Evolutionary conservation across 2,888 invertebrate species (phyloP), one percentile per base, ranked within the genome.

Genomic region (Tetranychus truncatus): DNA sequence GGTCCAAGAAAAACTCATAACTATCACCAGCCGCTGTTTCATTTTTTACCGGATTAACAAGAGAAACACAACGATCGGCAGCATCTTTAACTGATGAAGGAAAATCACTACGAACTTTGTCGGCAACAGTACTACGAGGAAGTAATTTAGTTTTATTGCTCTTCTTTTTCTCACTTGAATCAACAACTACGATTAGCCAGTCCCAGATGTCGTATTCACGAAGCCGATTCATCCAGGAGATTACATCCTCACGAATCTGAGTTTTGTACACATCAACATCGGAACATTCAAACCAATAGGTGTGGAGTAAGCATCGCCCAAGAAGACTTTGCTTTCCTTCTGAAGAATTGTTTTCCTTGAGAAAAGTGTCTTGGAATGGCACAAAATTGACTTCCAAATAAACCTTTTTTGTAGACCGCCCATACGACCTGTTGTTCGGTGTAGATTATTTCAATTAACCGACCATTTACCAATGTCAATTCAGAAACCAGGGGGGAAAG

Each of bases 41-140:
- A 45, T 89, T 88, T 81, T 91, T 91, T 21, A 91, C 88, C 75
- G 95, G 94, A 85, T 95, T 95, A 81, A 92, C 88, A 73, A 95
- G 89, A 74, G 92, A 90, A 80, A 95, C 87, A 84, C 94, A 95
- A 20, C 66, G 55, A 24, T 75, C 75, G 8, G 24, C 21, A 55
- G 45, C 44, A 66, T 66, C 20, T 34, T 75, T 75, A n/a, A 72
- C 65, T 11, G 44, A 44, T 21, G 44, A 34, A 4, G 91, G 92
- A 86, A 95, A 95, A 83, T 96, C 96, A 80, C 89, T 89, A 80
- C 91, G 90, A 78, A 96, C 91, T 86, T 94, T 95, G 83, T 96
- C 95, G 80, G 93, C 84, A 34, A 96, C 95, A 3, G 95, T 95
- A 18, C 93, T 92, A 79, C 95, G 87, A 1, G 92, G 91, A 75